Evolutionary conservation across 2,113 vertebrate species (phyloP).

Genomic region (Camelus dromedarius): DNA sequence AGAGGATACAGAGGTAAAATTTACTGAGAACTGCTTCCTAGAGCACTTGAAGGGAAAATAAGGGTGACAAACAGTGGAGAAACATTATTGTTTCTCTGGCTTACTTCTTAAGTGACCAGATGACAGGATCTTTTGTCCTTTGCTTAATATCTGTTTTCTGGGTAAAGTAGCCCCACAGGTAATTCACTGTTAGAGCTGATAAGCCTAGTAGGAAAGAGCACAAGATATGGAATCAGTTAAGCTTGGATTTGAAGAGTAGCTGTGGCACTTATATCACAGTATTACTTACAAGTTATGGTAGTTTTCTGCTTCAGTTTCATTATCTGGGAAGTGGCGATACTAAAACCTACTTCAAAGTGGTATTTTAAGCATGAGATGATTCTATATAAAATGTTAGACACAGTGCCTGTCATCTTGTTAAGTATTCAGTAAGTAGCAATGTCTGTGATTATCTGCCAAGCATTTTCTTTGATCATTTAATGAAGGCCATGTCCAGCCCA

Average conservation of each 20-base stretch:
- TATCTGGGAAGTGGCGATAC: not conserved
- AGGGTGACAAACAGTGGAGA: not conserved
- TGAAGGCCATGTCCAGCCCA: not conserved
- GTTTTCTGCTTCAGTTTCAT: conserved; percentile 21
- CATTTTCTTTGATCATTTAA: conserved; percentile 52
- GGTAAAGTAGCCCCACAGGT: not conserved
- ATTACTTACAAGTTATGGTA: not conserved
- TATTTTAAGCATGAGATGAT: conserved; percentile 47
- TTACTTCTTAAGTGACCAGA: not conserved
- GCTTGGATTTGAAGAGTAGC: conserved; percentile 21
- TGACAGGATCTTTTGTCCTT: conserved; percentile 28
- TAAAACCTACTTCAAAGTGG: not conserved
- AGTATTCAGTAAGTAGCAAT: not conserved
- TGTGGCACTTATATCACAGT: not conserved
- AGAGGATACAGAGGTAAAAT: conserved; percentile 91
- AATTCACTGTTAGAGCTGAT: not conserved
- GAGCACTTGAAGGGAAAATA: conserved; percentile 19
- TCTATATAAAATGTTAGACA: not conserved
- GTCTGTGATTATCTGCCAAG: not conserved
- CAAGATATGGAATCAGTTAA: not conserved
- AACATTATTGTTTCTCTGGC: not conserved
- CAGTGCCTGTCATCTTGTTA: not conserved
- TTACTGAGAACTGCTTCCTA: not conserved
- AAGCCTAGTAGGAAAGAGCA: not conserved
- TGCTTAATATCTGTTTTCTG: conserved; percentile 10